phyloP scores from a whole-genome alignment of 2,888 invertebrate genomes.

The Oithona nana region DNA sequence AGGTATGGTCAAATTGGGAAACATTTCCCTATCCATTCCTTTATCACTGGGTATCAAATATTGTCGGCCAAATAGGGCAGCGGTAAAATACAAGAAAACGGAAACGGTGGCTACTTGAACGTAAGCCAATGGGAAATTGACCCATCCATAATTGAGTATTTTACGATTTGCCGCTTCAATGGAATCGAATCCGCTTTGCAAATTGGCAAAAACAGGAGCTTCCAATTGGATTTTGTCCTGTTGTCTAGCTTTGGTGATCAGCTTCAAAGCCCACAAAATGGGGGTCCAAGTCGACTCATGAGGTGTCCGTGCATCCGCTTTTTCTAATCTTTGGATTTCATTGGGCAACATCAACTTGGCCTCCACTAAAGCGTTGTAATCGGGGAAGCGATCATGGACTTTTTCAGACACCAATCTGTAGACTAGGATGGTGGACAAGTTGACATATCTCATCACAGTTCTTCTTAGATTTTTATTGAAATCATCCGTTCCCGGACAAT shows the following conservation, averaged over 20 bases:
- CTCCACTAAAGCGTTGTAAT: neutral
- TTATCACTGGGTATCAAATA: conserved; percentile 38
- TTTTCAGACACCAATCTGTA: conserved; percentile 7
- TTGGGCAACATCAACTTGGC: conserved; percentile 1
- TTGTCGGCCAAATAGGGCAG: conserved; percentile 68
- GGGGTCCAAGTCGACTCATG: conserved; percentile 15
- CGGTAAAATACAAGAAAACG: conserved; percentile 72
- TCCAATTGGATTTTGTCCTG: conserved; percentile 7
- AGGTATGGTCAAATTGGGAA: conserved; percentile 21
- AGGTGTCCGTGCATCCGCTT: neutral
- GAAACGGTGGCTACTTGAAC: conserved; percentile 58
- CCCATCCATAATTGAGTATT: conserved; percentile 15
- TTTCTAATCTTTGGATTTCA: conserved; percentile 1
- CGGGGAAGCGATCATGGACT: neutral
- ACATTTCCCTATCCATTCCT: neutral
- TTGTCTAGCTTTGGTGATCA: neutral
- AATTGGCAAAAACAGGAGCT: conserved; percentile 7
- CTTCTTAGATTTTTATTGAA: conserved; percentile 7
- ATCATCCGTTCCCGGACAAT: conserved; percentile 1
- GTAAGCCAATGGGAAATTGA: conserved; percentile 11
- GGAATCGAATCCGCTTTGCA: neutral
- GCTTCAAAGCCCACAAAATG: conserved; percentile 14
- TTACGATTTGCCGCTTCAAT: conserved; percentile 11
- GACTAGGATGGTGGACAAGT: conserved; percentile 7
- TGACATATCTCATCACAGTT: conserved; percentile 9